phyloP scores from a whole-genome alignment of 2,113 vertebrate species.

The Ranitomeya imitator region DNA sequence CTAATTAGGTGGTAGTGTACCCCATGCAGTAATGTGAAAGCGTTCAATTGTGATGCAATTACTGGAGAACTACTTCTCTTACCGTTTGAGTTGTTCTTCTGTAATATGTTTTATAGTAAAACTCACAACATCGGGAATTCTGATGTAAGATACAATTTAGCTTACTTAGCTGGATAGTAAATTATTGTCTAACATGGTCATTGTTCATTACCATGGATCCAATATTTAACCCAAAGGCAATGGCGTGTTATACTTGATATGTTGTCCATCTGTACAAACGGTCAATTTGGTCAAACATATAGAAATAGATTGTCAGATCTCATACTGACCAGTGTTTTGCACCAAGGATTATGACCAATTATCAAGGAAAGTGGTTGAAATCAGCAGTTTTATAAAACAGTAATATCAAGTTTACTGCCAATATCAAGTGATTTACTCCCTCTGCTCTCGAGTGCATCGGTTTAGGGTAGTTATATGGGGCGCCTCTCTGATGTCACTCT shows the following conservation, averaged over 20 bases:
- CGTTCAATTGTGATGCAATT: not conserved
- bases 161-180: not conserved
- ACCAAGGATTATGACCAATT: not conserved
- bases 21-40: not conserved
- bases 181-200: not conserved
- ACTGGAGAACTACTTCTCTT: not conserved
- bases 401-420: not conserved
- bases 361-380: not conserved
- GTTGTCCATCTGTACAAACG: not conserved
- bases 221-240: not conserved
- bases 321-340: not conserved
- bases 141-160: not conserved
- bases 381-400: not conserved
- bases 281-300: not conserved
- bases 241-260: not conserved
- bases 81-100: not conserved
- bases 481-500: too few species aligned
- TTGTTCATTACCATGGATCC: not conserved
- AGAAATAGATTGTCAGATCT: not conserved
- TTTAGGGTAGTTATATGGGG: too few species aligned
- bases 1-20: not conserved
- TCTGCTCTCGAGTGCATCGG: too few species aligned
- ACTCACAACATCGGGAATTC: not conserved
- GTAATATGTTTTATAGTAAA: not conserved
- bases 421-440: too few species aligned